Conservation (phyloP, 2,113 vertebrate genomes). For the Hippocampus mohnikei region DNA sequence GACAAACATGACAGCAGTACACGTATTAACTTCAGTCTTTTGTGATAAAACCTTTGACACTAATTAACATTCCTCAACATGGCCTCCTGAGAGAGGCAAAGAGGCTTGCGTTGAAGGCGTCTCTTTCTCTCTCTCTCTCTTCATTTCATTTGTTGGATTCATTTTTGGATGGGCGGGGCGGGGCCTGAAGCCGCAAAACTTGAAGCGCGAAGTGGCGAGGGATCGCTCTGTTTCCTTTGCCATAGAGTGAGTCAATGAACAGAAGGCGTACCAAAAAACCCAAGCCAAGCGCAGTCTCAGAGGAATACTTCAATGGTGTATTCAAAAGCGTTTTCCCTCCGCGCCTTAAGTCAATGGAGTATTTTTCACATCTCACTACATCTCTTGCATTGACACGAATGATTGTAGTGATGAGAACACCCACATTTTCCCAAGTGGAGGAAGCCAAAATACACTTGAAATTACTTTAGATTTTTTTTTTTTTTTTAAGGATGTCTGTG, state of each 20-base stretch:
- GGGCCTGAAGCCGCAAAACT: no score
- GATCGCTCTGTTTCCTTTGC: background rate
- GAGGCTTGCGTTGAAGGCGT: no score
- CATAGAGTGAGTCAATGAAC: background rate
- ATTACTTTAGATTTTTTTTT: background rate
- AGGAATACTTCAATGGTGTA: conserved; percentile 30
- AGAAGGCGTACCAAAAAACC: conserved; percentile 18
- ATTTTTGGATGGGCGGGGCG: no score
- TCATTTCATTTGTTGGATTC: no score
- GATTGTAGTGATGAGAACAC: background rate
- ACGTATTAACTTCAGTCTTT: no score
- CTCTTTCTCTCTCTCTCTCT: no score
- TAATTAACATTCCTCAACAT: no score
- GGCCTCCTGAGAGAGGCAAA: no score
- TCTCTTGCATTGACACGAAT: conserved; percentile 1
- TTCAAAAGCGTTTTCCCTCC: conserved; percentile 18
- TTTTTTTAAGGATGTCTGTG: background rate
- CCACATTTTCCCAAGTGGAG: background rate
- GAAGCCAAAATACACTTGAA: background rate
- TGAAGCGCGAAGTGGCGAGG: no score
- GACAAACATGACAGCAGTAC: no score
- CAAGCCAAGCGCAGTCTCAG: conserved; percentile 16
- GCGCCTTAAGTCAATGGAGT: conserved; percentile 10
- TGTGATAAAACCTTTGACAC: no score
- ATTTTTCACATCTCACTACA: background rate